A percentile compares a stretch with the other conserved stretches of the same genome.
Evolutionary conservation across 2,888 invertebrate genomes (phyloP).

Genomic region (Standfussiana lucernea): DNA sequence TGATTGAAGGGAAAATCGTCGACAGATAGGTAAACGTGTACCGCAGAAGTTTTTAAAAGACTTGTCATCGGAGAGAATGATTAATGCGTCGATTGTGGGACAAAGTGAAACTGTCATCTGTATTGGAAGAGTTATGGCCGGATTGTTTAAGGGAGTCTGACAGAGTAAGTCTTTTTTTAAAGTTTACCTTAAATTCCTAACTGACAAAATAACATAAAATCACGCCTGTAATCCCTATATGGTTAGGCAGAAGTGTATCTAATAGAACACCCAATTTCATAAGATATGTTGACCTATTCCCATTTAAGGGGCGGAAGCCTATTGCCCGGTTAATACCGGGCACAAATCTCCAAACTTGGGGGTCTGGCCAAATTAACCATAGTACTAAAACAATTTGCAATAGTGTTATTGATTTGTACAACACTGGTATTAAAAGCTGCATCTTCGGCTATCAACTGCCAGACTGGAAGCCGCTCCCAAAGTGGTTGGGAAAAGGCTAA

Average conservation of each 20-base stretch:
- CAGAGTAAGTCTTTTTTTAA: not conserved
- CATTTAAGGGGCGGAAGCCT: not conserved
- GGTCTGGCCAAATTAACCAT: not conserved
- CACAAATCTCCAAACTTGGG: too few species aligned
- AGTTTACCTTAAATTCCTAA: not conserved
- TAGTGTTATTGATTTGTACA: too few species aligned
- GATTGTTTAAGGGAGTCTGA: not conserved
- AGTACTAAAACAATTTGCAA: not conserved
- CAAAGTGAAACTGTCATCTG: slow-evolving; percentile 73
- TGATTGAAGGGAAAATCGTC: slow-evolving; percentile 77
- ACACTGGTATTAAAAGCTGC: not conserved
- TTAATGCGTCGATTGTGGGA: slow-evolving; percentile 74
- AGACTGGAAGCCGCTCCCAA: not conserved
- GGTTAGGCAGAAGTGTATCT: not conserved
- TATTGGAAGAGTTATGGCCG: slow-evolving; percentile 32
- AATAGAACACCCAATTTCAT: not conserved
- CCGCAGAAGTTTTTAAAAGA: slow-evolving; percentile 72
- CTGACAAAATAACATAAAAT: not conserved
- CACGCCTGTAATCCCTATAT: not conserved
- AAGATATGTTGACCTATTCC: not conserved
- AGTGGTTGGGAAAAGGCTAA: too few species aligned
- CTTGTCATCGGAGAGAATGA: slow-evolving; percentile 75
- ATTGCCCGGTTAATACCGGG: not conserved
- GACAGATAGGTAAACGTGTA: slow-evolving; percentile 71
- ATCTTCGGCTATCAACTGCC: too few species aligned